phyloP scores from a whole-genome alignment of 2,797 vertebrate genomes.

The Squalus acanthias region DNA sequence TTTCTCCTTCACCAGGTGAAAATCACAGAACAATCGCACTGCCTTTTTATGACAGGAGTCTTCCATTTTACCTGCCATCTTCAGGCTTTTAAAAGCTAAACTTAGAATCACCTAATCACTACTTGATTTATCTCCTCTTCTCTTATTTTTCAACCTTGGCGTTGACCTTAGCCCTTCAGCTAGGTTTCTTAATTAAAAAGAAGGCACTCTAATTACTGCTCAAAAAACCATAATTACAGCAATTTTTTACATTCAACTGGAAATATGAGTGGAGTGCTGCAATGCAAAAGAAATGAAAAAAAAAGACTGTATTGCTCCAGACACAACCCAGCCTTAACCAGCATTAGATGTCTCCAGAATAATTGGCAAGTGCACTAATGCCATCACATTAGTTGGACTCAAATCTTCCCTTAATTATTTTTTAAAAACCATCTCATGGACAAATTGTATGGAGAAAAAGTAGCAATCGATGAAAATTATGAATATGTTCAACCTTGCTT shows the following conservation, averaged over 20 bases:
- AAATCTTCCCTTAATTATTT: not conserved
- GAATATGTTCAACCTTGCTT: not conserved
- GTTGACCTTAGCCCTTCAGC: not conserved
- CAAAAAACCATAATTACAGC: not conserved
- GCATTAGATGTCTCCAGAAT: not conserved
- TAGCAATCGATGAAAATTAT: not conserved
- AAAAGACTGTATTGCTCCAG: not conserved
- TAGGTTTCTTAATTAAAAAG: not conserved
- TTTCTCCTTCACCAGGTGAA: not conserved
- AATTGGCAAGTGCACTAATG: not conserved
- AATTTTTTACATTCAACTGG: not conserved
- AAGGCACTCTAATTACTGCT: not conserved
- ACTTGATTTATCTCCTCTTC: not conserved
- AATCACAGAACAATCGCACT: not conserved
- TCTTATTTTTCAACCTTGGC: not conserved
- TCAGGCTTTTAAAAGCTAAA: not conserved
- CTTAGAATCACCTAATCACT: not conserved
- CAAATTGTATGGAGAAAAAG: not conserved
- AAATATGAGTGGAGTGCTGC: not conserved
- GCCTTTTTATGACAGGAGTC: not conserved
- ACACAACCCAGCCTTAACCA: not conserved
- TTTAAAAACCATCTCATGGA: not conserved
- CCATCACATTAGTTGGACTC: not conserved
- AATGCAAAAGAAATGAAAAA: not conserved
- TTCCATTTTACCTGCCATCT: not conserved